Evolutionary conservation across 2,888 invertebrate species (phyloP), one percentile per base, ranked within the genome.

Genomic region (Agriopis aurantiaria): DNA sequence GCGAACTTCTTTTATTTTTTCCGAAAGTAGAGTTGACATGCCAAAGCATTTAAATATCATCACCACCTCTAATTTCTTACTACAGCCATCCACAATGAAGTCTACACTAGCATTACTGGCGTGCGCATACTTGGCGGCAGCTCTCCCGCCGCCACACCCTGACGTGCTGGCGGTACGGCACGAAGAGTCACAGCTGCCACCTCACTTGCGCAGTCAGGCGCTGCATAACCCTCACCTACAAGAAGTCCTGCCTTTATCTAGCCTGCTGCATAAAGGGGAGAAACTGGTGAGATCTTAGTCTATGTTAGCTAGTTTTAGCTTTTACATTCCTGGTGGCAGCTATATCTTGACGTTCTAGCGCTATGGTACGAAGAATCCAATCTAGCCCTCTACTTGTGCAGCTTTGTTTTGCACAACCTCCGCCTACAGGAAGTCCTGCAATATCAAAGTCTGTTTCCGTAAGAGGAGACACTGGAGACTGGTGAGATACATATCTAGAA

Each of bases 231-330:
- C 95, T 0, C 88, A 95, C 64, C 91, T 96, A 9, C 88, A 93
- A 49, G 90, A 95, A 62, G 89, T 95, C 0, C 80, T 96, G 52
- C 95, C 95, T 1, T 83, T 95, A 59, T 92, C 94, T 49, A 96
- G 96, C 77, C 92, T 96, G 86, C 91, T 96, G 70, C 96, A 95
- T 58, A 94, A 95, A 12, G 96, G 96, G 48, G 96, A 96, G 82
- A 89, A 91, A 72, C 87, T 95, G 83, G 96, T 96, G 86, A 48
- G 45, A 48, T 8, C 12, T 23, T 11, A 46, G 43, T 51, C 8
- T 9, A 51, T 14, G 43, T 2, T 45, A 45, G 43, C 43, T 10
- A 10, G 43, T 45, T 45, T 7, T 3, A 45, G 10, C 43, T 3
- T 7, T 45, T 45, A 45, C 43, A 45, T 9, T 9, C 9, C 3